phyloP scores from a whole-genome alignment of 1,140 invertebrate species.

The Lepidurus packardi region DNA sequence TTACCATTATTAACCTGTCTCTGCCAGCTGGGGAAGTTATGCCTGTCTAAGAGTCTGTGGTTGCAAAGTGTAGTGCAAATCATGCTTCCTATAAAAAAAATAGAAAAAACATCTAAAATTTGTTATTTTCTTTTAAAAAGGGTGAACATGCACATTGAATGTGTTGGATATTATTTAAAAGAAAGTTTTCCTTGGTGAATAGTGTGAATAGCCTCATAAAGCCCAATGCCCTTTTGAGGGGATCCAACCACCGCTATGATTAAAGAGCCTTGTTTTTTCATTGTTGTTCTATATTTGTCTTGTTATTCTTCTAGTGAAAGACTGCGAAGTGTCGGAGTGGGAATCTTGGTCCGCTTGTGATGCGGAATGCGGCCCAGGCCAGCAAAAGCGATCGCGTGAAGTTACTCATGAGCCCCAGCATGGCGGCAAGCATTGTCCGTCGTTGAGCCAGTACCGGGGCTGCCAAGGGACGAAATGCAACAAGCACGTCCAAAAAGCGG shows the following conservation, averaged over 20 bases:
- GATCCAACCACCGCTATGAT: background rate
- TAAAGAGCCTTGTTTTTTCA: background rate
- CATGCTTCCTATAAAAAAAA: background rate
- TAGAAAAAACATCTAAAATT: background rate
- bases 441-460: constrained; percentile 61
- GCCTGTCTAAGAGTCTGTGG: background rate
- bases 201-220: constrained; percentile 7
- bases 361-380: constrained; percentile 65
- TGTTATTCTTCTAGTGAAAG: constrained; percentile 56
- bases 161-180: background rate
- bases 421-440: constrained; percentile 68
- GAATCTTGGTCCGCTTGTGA: constrained; percentile 68
- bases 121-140: too few species aligned
- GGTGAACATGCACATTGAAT: too few species aligned
- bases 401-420: constrained; percentile 59
- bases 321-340: constrained; percentile 71
- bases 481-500: constrained; percentile 30
- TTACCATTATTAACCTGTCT: constrained; percentile 3
- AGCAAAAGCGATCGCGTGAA: constrained; percentile 59
- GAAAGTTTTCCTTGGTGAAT: background rate
- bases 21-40: background rate
- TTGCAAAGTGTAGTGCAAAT: background rate
- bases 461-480: constrained; percentile 56
- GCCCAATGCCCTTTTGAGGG: background rate
- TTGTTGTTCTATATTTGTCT: background rate